Percentiles rank a stretch among this genome's conserved stretches.
Conservation (phyloP, 2,113 vertebrate species). For the Antechinus flavipes region DNA sequence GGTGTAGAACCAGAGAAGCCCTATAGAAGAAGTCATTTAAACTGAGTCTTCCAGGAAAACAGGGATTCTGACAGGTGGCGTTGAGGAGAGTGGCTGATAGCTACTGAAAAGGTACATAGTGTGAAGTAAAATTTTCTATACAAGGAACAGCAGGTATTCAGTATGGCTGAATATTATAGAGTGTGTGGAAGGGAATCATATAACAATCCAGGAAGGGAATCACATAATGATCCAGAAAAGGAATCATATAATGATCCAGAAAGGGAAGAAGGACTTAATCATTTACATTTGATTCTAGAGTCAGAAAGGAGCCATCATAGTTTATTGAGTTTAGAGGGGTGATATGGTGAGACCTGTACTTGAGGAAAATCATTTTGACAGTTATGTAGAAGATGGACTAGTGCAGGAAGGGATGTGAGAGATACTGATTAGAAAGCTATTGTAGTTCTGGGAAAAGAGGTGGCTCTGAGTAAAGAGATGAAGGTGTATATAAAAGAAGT, state of each 20-base stretch:
- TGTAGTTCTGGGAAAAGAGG: not conserved
- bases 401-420: constrained; percentile 3
- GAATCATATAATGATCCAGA: not conserved
- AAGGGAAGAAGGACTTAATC: not conserved
- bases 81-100: not conserved
- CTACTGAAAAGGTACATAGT: not conserved
- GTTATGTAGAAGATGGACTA: not conserved
- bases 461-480: constrained; percentile 2
- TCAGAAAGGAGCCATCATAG: not conserved
- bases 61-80: not conserved
- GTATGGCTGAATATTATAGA: not conserved
- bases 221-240: not conserved
- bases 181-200: not conserved
- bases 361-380: not conserved
- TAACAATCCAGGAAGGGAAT: not conserved
- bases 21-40: not conserved
- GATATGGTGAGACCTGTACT: not conserved
- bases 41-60: not conserved
- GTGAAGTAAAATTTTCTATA: not conserved
- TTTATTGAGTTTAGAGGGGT: constrained; percentile 21
- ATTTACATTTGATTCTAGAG: constrained; percentile 11
- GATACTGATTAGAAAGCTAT: not conserved
- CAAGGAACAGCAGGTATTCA: not conserved
- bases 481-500: not conserved
- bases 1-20: not conserved